Conservation (phyloP, 1,140 invertebrate genomes). For the Mycetomoellerius zeteki region DNA sequence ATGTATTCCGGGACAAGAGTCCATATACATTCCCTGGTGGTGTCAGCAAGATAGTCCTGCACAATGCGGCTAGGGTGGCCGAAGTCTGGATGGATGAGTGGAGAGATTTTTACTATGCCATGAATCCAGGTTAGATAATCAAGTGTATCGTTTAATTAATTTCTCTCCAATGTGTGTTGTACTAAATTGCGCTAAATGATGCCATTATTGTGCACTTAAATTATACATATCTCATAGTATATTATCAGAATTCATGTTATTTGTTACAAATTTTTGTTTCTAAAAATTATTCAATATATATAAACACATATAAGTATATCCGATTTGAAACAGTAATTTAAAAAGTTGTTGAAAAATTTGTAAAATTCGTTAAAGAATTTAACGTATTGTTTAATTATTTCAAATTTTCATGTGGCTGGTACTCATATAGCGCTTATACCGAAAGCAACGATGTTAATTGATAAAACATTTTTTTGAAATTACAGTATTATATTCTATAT, state of each 20-base stretch:
- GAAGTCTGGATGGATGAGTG: slow-evolving; percentile 99
- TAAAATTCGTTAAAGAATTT: not conserved
- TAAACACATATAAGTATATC: not conserved
- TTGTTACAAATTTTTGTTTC: not conserved
- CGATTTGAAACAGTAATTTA: not conserved
- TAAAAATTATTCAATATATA: not conserved
- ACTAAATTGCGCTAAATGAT: slow-evolving; percentile 47
- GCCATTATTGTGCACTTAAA: slow-evolving; percentile 14
- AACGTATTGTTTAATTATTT: not conserved
- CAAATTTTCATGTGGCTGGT: slow-evolving; percentile 11
- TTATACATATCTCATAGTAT: not conserved
- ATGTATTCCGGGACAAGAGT: slow-evolving; percentile 99
- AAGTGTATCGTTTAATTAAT: slow-evolving; percentile 68
- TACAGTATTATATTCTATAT: not conserved
- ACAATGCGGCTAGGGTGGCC: slow-evolving; percentile 98
- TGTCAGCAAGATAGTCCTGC: slow-evolving; percentile 98
- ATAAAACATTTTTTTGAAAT: not conserved
- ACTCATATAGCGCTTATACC: slow-evolving; percentile 34
- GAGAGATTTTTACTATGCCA: slow-evolving; percentile 99
- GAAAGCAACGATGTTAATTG: slow-evolving; percentile 31
- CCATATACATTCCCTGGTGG: slow-evolving; percentile 99
- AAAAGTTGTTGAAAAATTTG: not conserved
- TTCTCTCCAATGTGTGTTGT: slow-evolving; percentile 29
- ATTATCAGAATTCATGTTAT: not conserved
- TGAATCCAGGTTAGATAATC: slow-evolving; percentile 96